A percentile compares a stretch with the other conserved stretches of the same genome.
phyloP scores from a whole-genome alignment of 2,113 vertebrate species.

The Xenotilapia leptura region DNA sequence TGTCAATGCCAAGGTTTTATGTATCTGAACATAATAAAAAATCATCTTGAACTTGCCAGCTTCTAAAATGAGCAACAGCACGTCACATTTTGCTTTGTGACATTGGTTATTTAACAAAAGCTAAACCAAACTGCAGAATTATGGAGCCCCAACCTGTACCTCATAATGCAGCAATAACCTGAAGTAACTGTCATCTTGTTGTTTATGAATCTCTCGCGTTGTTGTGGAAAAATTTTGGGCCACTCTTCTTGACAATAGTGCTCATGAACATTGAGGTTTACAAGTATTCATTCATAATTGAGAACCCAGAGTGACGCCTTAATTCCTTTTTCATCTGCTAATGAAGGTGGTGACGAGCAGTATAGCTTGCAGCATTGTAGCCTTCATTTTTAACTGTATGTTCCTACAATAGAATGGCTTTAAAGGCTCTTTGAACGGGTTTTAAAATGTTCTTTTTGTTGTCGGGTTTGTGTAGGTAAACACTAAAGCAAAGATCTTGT shows the following conservation, averaged over 20 bases:
- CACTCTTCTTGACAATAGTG: neutral
- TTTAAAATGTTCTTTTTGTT: neutral
- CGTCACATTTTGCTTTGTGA: fast-evolving
- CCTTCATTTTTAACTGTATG: neutral
- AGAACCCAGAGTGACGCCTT: neutral
- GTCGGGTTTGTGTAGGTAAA: neutral
- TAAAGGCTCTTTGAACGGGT: neutral
- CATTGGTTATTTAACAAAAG: neutral
- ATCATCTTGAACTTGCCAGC: neutral
- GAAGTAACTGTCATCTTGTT: neutral
- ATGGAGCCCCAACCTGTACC: fast-evolving
- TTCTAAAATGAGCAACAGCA: neutral
- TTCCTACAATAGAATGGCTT: neutral
- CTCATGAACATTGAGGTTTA: neutral
- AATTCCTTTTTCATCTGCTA: neutral
- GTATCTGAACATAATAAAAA: neutral
- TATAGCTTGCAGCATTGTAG: neutral
- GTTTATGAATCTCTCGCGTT: fast-evolving
- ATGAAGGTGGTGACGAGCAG: neutral
- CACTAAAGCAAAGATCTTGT: neutral
- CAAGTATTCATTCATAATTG: neutral
- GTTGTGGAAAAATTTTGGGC: neutral
- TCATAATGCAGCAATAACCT: neutral
- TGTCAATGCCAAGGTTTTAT: neutral
- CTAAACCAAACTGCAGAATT: neutral